Base-by-base conservation (phyloP, 2,888 invertebrate genomes). In the Scrobipalpa atriplicella region DNA sequence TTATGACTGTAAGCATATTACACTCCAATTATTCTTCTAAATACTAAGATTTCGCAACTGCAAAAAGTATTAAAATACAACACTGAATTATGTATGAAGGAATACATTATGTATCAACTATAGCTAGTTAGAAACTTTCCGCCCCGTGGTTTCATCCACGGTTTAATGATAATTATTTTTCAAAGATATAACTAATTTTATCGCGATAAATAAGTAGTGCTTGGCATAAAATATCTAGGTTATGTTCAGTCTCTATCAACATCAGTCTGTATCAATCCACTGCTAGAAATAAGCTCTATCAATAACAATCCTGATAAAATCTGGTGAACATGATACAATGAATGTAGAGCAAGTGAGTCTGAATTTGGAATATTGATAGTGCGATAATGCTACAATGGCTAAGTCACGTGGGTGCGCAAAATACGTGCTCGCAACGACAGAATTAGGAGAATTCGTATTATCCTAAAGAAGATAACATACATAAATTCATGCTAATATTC, bases 41-140 rank as follows among this genome's bases (percentile, higher is more conserved):
- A 65, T 56, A 19, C n/a, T 66, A 70, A 69, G 74, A 76, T 77
- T 75, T 77, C 66, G 74, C 75, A 81, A 80, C 76, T 72, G 71
- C 67, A 74, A 73, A 62, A 68, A 63, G 56, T 19, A 38, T 38
- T 54, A 47, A 58, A 58, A 58, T 72, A 74, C 64, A 70, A 66
- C 70, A 68, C 70, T 71, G 71, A 68, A 73, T 77, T 76, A 82
- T 77, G 70, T 51, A 65, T 68, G 62, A 77, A 72, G 63, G 63
- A 16, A 47, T 47, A 47, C n/a, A 47, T n/a, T 47, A 16, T 68
- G 63, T 76, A 75, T 78, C 79, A 71, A 29, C 29, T 29, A 29
- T 29, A 29, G 29, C 29, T 29, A 29, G 2, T 29, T 5, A 29
- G 29, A 3, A 29, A 2, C 29, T 29, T 29, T 29, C 5, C 29